Evolutionary conservation across 2,888 invertebrate species (phyloP).

Genomic region (Catocala fraxini): DNA sequence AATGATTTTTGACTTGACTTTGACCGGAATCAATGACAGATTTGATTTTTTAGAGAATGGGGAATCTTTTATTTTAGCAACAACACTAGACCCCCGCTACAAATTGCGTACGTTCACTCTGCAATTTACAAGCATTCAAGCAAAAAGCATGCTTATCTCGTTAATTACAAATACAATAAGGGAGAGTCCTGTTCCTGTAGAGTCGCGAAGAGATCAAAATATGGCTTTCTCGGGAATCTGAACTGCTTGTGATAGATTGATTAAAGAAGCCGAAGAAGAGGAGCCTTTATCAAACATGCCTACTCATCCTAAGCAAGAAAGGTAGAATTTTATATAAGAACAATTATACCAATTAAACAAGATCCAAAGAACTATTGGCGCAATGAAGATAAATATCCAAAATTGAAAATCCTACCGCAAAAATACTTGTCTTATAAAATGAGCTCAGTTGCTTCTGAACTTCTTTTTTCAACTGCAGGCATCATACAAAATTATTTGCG

Average conservation of each 20-base stretch:
- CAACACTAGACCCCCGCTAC: constrained; percentile 37
- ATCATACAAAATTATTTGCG: no score
- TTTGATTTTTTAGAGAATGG: constrained; percentile 41
- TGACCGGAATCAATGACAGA: constrained; percentile 34
- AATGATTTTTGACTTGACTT: no score
- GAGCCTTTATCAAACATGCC: background rate
- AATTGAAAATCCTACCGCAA: no score
- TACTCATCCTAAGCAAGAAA: no score
- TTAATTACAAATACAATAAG: constrained; percentile 21
- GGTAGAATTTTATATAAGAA: no score
- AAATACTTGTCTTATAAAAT: no score
- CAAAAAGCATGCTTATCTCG: constrained; percentile 17
- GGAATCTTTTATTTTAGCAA: constrained; percentile 39
- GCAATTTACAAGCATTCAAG: constrained; percentile 1
- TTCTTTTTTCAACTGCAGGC: no score
- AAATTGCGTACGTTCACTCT: background rate
- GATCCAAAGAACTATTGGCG: no score
- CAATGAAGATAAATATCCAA: no score
- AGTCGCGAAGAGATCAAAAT: constrained; percentile 3
- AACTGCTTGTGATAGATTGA: background rate
- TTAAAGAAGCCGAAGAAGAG: constrained; percentile 4
- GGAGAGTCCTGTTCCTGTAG: no score
- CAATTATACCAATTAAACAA: no score
- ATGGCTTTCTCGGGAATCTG: constrained; percentile 3
- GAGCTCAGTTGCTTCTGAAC: no score